These are phyloP conservation scores for Drosophila nasuta DNA, from an alignment of 1,140 invertebrate genomes.

Conservation along the genomic window DNA sequence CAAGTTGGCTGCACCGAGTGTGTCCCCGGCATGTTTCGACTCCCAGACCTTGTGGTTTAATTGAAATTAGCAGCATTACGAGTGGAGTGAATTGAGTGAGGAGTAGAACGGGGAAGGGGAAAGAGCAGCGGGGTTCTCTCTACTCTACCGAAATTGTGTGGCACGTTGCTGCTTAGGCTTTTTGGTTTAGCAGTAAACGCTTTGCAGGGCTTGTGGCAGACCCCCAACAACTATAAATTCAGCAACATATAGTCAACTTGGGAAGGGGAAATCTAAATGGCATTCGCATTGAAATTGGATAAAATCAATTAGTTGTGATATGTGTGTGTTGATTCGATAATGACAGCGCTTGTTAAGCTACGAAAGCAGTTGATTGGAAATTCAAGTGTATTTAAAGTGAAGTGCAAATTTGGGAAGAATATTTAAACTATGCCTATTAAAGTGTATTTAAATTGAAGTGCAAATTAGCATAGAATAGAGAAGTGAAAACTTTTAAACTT, in stretches of 20 bases:
- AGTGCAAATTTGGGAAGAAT: too few relatives aligned
- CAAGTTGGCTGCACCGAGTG: slow-evolving; percentile 61
- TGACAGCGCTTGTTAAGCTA: not conserved
- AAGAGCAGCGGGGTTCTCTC: slow-evolving; percentile 7
- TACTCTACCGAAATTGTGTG: slow-evolving; percentile 45
- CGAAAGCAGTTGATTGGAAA: not conserved
- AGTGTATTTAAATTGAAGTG: too few relatives aligned
- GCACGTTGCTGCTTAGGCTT: slow-evolving; percentile 33
- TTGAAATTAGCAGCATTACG: slow-evolving; percentile 73
- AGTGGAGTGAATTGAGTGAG: not conserved
- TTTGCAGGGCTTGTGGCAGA: slow-evolving; percentile 26
- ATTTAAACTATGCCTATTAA: too few relatives aligned
- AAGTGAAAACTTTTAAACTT: too few relatives aligned
- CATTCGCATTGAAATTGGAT: slow-evolving; percentile 12
- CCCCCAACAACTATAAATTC: not conserved
- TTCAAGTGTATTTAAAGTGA: not conserved
- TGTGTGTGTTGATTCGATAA: slow-evolving; percentile 6
- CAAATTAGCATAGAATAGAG: too few relatives aligned
- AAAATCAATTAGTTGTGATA: slow-evolving; percentile 20
- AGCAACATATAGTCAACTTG: not conserved
- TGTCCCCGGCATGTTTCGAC: slow-evolving; percentile 43
- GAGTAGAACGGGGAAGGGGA: not conserved
- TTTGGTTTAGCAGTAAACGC: slow-evolving; percentile 42
- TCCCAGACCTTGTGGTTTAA: slow-evolving; percentile 61
- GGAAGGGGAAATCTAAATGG: slow-evolving; percentile 1